phyloP scores from a whole-genome alignment of 1,140 invertebrate species.

The Lithobius niger region DNA sequence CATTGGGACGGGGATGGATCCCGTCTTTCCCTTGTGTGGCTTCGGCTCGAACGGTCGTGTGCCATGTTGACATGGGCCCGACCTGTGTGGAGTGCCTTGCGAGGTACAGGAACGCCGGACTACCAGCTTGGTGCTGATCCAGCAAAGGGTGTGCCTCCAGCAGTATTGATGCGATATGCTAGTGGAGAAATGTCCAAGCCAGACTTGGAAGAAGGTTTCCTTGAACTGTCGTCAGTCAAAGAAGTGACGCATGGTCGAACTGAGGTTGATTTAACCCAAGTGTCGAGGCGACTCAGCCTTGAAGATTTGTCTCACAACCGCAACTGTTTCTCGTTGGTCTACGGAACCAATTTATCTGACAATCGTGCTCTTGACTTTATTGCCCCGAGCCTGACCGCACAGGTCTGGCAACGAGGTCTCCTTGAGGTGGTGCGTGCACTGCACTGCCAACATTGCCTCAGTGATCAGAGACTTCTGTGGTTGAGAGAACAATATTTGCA shows the following conservation, averaged over 20 bases:
- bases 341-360: slow-evolving; percentile 67
- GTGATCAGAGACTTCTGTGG: slow-evolving; percentile 75
- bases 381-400: slow-evolving; percentile 53
- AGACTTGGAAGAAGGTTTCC: slow-evolving; percentile 51
- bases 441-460: slow-evolving; percentile 57
- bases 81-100: slow-evolving; percentile 61
- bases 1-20: slow-evolving; percentile 63
- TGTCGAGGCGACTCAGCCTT: slow-evolving; percentile 39
- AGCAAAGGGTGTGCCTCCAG: slow-evolving; percentile 27
- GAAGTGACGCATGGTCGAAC: slow-evolving; percentile 45
- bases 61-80: slow-evolving; percentile 73
- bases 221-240: slow-evolving; percentile 53
- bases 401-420: slow-evolving; percentile 51
- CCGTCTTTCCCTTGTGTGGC: slow-evolving; percentile 53
- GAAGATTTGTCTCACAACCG: slow-evolving; percentile 34
- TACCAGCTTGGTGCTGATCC: slow-evolving; percentile 47
- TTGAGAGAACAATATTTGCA: slow-evolving; percentile 83
- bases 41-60: slow-evolving; percentile 71
- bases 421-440: slow-evolving; percentile 57
- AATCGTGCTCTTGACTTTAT: slow-evolving; percentile 76
- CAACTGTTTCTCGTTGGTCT: slow-evolving; percentile 52
- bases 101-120: slow-evolving; percentile 36
- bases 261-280: slow-evolving; percentile 17
- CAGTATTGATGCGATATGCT: slow-evolving; percentile 20
- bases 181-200: slow-evolving; percentile 36